phyloP scores from a whole-genome alignment of 2,797 vertebrate species.

The Enteromius trimaculatus region DNA sequence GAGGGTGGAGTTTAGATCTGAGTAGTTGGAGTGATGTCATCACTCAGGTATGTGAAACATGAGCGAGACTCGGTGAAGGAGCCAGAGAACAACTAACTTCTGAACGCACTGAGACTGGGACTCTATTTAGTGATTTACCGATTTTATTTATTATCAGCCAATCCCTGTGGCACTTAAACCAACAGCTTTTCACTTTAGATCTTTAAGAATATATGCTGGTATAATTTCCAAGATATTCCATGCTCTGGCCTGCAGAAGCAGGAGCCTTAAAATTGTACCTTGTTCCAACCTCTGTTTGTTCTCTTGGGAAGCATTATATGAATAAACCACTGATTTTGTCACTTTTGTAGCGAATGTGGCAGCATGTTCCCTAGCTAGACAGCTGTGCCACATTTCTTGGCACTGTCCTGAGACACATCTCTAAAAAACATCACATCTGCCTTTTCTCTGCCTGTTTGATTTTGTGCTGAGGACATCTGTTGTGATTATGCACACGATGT shows the following conservation, averaged over 20 bases:
- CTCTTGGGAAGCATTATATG: not conserved
- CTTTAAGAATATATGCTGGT: not conserved
- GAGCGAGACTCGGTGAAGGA: constrained; percentile 2
- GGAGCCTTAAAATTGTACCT: constrained; percentile 2
- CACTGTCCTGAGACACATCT: not conserved
- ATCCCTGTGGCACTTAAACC: not conserved
- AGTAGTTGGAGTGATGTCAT: constrained; percentile 34
- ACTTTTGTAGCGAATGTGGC: not conserved
- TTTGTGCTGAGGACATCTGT: not conserved
- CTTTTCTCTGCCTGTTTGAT: not conserved
- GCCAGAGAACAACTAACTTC: constrained; percentile 21
- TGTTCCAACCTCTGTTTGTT: not conserved
- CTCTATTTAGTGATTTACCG: not conserved
- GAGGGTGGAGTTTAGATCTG: constrained; percentile 21
- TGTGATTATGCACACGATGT: not conserved
- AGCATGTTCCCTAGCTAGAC: not conserved
- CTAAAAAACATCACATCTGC: constrained; percentile 19
- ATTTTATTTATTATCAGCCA: not conserved
- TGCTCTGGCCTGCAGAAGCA: not conserved
- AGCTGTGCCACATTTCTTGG: constrained; percentile 13
- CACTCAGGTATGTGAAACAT: constrained; percentile 41
- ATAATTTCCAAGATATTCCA: not conserved
- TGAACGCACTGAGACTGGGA: not conserved
- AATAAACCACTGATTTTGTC: constrained; percentile 15
- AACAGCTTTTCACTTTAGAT: not conserved